Conservation (phyloP, 2,888 invertebrate genomes). For the Biston betularia region DNA sequence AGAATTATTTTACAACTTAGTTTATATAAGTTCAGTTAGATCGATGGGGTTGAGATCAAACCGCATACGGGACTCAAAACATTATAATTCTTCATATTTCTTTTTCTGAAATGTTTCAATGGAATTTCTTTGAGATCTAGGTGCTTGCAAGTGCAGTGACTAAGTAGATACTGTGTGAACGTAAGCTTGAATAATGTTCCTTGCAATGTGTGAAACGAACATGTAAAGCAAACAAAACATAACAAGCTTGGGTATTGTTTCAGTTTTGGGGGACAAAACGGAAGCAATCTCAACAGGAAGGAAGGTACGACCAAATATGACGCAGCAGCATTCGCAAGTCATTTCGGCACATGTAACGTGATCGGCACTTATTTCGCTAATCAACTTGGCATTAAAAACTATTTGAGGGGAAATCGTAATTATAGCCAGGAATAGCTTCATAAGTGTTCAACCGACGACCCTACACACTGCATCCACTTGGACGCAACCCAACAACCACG, state of each 20-base stretch:
- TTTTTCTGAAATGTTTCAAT: constrained; percentile 1
- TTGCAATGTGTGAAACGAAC: constrained; percentile 74
- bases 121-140: constrained; percentile 26
- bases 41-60: constrained; percentile 19
- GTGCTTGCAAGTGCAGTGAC: constrained; percentile 44
- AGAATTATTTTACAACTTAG: constrained; percentile 64
- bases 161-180: constrained; percentile 40
- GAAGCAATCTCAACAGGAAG: constrained; percentile 50
- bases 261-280: constrained; percentile 55
- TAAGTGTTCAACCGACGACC: constrained; percentile 67
- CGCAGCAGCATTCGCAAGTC: constrained; percentile 27
- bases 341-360: constrained; percentile 28
- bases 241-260: constrained; percentile 47
- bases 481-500: constrained; percentile 78
- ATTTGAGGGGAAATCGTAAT: constrained; percentile 36
- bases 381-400: constrained; percentile 31
- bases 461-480: constrained; percentile 77
- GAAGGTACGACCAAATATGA: constrained; percentile 34
- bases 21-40: constrained; percentile 25
- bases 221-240: constrained; percentile 70
- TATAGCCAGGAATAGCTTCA: constrained; percentile 58
- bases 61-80: constrained; percentile 1
- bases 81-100: neutral
- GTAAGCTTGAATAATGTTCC: constrained; percentile 77
- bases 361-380: constrained; percentile 57